These are phyloP conservation scores for Todiramphus saurophagus DNA, from an alignment of 2,113 vertebrate species.

Conservation along the genomic window DNA sequence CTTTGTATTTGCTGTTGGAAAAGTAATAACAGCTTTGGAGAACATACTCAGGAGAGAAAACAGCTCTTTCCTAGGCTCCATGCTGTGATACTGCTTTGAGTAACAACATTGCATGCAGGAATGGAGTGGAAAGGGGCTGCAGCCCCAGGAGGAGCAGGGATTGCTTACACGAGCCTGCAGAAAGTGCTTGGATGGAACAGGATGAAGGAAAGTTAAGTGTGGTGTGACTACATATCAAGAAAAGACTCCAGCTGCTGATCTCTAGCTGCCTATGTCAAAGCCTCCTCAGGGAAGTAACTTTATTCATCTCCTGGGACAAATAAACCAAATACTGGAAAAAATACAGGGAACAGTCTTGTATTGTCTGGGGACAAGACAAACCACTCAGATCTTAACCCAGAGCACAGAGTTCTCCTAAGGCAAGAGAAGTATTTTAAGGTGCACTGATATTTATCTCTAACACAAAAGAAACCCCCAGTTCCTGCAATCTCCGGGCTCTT, in stretches of 20 bases:
- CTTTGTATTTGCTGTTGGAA: slow-evolving; percentile 60
- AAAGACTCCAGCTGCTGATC: slow-evolving; percentile 48
- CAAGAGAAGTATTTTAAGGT: neutral
- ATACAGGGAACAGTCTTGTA: neutral
- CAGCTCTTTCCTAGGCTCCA: slow-evolving; percentile 35
- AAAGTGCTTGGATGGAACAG: slow-evolving; percentile 9
- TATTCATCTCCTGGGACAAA: neutral
- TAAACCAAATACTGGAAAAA: slow-evolving; percentile 47
- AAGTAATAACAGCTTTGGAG: slow-evolving; percentile 58
- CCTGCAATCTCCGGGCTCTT: neutral
- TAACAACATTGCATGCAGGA: slow-evolving; percentile 52
- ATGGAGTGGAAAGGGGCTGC: slow-evolving; percentile 14
- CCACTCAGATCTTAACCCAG: neutral
- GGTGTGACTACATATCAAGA: neutral
- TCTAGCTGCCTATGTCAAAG: slow-evolving; percentile 25
- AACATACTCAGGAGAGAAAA: slow-evolving; percentile 59
- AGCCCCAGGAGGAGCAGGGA: neutral
- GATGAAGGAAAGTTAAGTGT: slow-evolving; percentile 28
- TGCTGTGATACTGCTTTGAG: slow-evolving; percentile 52
- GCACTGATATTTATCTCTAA: neutral
- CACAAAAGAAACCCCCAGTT: neutral
- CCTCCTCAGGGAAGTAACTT: neutral
- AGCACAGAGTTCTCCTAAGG: neutral
- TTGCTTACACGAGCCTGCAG: neutral
- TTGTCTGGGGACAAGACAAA: neutral